A percentile compares a stretch with the other conserved stretches of the same genome.
phyloP scores from a whole-genome alignment of 1,140 invertebrate species.

The Ceratosolen fusciceps region DNA sequence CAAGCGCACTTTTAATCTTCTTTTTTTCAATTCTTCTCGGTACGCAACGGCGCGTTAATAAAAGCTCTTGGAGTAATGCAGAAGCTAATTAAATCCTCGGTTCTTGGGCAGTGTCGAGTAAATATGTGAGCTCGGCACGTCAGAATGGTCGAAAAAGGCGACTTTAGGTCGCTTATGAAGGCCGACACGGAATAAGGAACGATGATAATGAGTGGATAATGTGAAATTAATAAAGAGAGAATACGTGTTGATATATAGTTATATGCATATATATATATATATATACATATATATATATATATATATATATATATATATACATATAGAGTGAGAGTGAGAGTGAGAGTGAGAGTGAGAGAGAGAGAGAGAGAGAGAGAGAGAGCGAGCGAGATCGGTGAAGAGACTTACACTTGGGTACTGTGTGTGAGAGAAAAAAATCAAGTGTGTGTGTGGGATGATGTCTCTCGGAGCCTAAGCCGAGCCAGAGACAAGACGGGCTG shows the following conservation, averaged over 20 bases:
- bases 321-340: not conserved
- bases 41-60: not conserved
- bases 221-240: too few species aligned
- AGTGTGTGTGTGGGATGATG: constrained; percentile 35
- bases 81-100: not conserved
- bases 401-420: constrained; percentile 59
- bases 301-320: not conserved
- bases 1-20: not conserved
- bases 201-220: too few species aligned
- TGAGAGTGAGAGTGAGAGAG: not conserved
- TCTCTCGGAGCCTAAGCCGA: constrained; percentile 29
- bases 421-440: constrained; percentile 43
- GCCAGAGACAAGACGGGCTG: constrained; percentile 24
- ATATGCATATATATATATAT: too few species aligned
- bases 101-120: not conserved
- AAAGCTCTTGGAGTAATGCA: constrained; percentile 6
- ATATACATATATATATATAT: too few species aligned
- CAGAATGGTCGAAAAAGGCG: not conserved
- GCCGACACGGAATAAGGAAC: too few species aligned
- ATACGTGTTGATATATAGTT: too few species aligned
- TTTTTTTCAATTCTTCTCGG: not conserved
- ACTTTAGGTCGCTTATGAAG: too few species aligned
- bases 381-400: constrained; percentile 23
- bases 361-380: constrained; percentile 24
- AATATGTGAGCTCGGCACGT: not conserved